Conservation (phyloP, 1,140 invertebrate species). For the Brachionus rubens region DNA sequence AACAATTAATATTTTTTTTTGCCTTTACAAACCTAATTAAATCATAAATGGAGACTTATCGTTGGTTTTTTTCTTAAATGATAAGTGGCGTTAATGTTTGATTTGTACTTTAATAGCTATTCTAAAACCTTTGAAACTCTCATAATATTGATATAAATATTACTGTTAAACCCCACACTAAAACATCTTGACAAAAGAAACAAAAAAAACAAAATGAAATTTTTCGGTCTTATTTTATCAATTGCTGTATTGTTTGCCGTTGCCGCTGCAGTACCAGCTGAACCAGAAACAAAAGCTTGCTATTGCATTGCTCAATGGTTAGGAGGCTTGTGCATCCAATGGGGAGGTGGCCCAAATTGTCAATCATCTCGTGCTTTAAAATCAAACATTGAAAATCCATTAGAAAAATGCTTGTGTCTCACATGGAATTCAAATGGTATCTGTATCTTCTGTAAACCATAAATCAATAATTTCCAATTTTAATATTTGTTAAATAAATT, state of each 20-base stretch:
- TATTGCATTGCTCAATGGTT: constrained; percentile 30
- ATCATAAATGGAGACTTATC: too few relatives aligned
- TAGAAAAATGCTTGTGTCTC: constrained; percentile 25
- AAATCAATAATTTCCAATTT: background rate
- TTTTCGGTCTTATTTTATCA: constrained; percentile 16
- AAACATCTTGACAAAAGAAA: too few relatives aligned
- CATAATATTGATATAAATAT: constrained; percentile 12
- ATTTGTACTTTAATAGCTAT: too few relatives aligned
- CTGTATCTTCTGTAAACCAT: constrained; percentile 32
- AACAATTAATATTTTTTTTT: too few relatives aligned
- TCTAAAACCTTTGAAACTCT: constrained; percentile 4
- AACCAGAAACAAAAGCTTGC: background rate
- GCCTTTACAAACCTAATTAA: too few relatives aligned
- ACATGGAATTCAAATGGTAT: constrained; percentile 30
- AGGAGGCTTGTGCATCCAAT: constrained; percentile 25
- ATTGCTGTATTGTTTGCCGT: background rate
- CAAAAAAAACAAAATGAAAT: constrained; percentile 14
- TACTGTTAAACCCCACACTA: too few relatives aligned
- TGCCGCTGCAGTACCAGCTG: background rate
- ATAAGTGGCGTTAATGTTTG: too few relatives aligned
- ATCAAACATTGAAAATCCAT: constrained; percentile 24
- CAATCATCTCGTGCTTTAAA: background rate
- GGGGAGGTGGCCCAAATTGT: constrained; percentile 18
- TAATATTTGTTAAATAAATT: background rate
- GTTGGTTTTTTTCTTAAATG: too few relatives aligned